Evolutionary conservation across 2,888 invertebrate species (phyloP).

Genomic region (Plemyria rubiginata): DNA sequence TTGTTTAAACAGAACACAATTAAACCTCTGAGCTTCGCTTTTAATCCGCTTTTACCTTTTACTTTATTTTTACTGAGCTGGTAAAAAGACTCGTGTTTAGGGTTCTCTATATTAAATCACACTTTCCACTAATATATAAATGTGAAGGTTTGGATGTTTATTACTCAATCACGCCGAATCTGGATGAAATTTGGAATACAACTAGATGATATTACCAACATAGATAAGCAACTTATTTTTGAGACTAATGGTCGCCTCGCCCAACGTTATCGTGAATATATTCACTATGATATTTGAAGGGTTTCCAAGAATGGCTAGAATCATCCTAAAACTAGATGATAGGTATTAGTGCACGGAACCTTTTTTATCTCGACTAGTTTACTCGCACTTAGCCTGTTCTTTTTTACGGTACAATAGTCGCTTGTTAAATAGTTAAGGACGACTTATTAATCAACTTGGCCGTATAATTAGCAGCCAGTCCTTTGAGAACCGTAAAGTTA

Average conservation of each 20-base stretch:
- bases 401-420: constrained; percentile 63
- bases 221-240: too few relatives aligned
- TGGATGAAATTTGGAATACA: too few relatives aligned
- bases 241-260: too few relatives aligned
- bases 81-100: constrained; percentile 16
- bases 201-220: too few relatives aligned
- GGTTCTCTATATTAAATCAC: constrained; percentile 8
- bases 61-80: constrained; percentile 58
- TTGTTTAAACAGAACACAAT: constrained; percentile 82
- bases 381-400: constrained; percentile 13
- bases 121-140: too few relatives aligned
- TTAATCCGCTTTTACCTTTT: constrained; percentile 66
- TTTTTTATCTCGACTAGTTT: neutral
- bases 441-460: constrained; percentile 75
- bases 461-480: constrained; percentile 70
- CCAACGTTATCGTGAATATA: too few relatives aligned
- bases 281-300: too few relatives aligned
- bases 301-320: too few relatives aligned
- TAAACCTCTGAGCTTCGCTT: constrained; percentile 78
- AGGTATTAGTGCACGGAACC: neutral
- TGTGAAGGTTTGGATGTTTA: too few relatives aligned
- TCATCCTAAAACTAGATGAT: too few relatives aligned
- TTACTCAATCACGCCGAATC: too few relatives aligned
- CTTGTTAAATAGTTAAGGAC: constrained; percentile 74
- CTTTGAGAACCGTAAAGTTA: constrained; percentile 45